phyloP scores from a whole-genome alignment of 2,797 vertebrate genomes.

The Psittacula derbiana region DNA sequence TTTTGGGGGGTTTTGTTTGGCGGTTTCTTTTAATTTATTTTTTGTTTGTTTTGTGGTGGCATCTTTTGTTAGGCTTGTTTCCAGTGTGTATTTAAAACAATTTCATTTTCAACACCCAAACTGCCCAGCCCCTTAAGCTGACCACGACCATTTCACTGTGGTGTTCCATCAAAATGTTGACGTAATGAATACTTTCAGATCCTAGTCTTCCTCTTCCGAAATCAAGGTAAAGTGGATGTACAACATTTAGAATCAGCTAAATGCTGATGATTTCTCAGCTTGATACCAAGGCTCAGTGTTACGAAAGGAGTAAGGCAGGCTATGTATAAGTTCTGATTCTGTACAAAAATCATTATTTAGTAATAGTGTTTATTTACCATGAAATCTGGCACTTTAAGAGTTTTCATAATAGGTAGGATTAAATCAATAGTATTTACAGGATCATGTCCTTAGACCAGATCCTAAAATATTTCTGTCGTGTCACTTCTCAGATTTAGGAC shows the following conservation, averaged over 20 bases:
- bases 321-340: background rate
- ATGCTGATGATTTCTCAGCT: background rate
- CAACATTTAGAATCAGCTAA: background rate
- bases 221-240: background rate
- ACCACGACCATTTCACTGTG: background rate
- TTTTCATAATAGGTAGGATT: background rate
- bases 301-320: background rate
- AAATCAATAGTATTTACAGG: background rate
- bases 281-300: background rate
- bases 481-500: background rate
- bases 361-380: background rate
- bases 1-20: background rate
- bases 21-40: background rate
- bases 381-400: background rate
- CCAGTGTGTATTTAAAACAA: background rate
- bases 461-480: background rate
- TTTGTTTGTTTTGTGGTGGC: background rate
- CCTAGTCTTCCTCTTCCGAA: background rate
- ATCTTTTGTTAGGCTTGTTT: background rate
- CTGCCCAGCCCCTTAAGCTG: background rate
- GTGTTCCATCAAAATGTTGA: fast-evolving
- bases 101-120: background rate
- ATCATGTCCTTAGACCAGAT: background rate
- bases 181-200: background rate
- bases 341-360: background rate